Conservation (phyloP, 2,888 invertebrate species). For the Cylindroiulus punctatus region DNA sequence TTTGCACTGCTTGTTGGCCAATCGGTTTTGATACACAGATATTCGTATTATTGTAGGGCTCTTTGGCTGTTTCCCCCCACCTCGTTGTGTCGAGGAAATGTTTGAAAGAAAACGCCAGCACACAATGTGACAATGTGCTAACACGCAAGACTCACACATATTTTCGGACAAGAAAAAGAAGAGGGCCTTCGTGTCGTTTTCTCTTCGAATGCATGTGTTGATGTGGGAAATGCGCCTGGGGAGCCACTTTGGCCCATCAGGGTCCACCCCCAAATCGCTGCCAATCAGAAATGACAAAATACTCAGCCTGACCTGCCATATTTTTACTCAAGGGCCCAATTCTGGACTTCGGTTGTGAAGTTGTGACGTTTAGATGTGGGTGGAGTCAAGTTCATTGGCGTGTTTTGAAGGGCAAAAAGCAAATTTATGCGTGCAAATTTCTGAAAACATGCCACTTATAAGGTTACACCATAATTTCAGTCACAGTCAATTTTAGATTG, state of each 20-base stretch:
- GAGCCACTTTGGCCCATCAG: background rate
- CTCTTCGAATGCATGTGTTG: background rate
- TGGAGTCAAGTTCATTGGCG: no score
- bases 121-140: conserved; percentile 9
- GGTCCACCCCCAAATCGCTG: background rate
- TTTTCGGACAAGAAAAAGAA: background rate
- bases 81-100: conserved; percentile 6
- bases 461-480: no score
- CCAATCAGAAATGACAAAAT: no score
- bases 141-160: conserved; percentile 25
- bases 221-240: conserved; percentile 5
- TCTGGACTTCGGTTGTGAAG: no score
- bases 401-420: no score
- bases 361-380: no score
- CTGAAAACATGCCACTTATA: no score
- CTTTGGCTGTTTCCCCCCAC: background rate
- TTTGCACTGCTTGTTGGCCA: conserved; percentile 38
- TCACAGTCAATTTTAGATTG: no score
- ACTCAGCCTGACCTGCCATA: no score
- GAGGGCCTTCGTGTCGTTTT: conserved; percentile 13
- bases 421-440: no score
- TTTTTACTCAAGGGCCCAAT: no score
- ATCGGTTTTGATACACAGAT: conserved; percentile 42
- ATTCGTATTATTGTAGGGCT: conserved; percentile 38
- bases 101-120: background rate